Conservation (phyloP, 2,888 invertebrate genomes). For the Limnephilus marmoratus region DNA sequence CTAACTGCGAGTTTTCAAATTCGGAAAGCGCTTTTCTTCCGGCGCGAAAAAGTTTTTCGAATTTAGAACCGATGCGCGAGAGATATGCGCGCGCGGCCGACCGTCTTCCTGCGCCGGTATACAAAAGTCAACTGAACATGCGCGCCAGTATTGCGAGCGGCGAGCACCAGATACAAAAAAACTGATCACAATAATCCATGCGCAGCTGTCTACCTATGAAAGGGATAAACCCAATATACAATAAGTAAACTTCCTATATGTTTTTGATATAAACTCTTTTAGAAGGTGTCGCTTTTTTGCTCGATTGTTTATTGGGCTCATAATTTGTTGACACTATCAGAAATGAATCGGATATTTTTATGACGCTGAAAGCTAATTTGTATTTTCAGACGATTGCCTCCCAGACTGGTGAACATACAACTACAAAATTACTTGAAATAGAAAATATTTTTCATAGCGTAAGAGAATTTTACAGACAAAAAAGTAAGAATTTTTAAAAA, state of each 20-base stretch:
- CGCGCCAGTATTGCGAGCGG: slow-evolving; percentile 48
- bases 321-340: slow-evolving; percentile 21
- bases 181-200: not conserved
- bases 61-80: slow-evolving; percentile 7
- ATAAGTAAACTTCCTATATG: not conserved
- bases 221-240: not conserved
- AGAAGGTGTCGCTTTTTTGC: not conserved
- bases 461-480: not conserved
- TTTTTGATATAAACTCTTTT: not conserved
- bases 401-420: not conserved
- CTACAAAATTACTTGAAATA: not conserved
- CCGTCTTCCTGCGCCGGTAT: slow-evolving; percentile 41
- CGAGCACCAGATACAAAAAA: not conserved
- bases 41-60: not conserved
- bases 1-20: not conserved
- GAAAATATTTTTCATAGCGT: not conserved
- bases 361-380: not conserved
- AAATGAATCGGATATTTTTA: slow-evolving; percentile 4
- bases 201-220: not conserved
- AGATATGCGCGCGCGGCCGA: slow-evolving; percentile 49
- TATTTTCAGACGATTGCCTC: slow-evolving; percentile 11
- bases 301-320: not conserved
- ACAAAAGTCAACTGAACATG: slow-evolving; percentile 55
- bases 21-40: not conserved
- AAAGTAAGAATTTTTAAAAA: not conserved